Conservation (phyloP, 2,888 invertebrate species). For the Andrena flavipes region DNA sequence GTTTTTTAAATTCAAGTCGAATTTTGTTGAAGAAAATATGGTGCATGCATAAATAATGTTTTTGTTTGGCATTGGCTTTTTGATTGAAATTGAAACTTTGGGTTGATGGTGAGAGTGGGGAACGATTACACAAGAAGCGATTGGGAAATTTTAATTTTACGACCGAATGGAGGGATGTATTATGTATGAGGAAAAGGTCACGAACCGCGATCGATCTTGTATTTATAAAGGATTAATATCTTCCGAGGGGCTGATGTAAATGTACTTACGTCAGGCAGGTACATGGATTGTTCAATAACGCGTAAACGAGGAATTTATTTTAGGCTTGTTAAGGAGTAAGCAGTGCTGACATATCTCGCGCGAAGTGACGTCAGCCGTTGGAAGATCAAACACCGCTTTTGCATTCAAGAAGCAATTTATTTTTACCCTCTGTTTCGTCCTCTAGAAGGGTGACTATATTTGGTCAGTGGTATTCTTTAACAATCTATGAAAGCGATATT, state of each 20-base stretch:
- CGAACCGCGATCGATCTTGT: constrained; percentile 51
- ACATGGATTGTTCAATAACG: constrained; percentile 42
- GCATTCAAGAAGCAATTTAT: not conserved
- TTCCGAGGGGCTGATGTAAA: constrained; percentile 26
- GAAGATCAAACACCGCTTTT: constrained; percentile 15
- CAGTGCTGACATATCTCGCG: constrained; percentile 1
- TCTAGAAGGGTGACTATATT: not conserved
- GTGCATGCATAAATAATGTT: no score
- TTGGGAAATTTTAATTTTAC: not conserved
- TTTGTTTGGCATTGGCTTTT: no score
- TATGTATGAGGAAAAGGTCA: constrained; percentile 48
- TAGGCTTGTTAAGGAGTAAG: constrained; percentile 36
- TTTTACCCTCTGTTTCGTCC: not conserved
- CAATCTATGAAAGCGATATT: not conserved
- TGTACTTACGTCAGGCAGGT: constrained; percentile 40
- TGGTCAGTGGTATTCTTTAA: not conserved
- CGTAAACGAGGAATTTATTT: constrained; percentile 38
- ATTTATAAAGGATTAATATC: constrained; percentile 37
- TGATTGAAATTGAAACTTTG: no score
- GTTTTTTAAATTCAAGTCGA: no score
- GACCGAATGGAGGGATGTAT: not conserved
- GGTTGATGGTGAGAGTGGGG: not conserved
- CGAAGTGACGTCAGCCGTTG: constrained; percentile 30
- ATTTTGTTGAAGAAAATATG: no score
- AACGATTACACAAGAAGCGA: not conserved